Evolutionary conservation across 2,888 invertebrate genomes (phyloP).

Genomic region (Blastobasis lacticolella): DNA sequence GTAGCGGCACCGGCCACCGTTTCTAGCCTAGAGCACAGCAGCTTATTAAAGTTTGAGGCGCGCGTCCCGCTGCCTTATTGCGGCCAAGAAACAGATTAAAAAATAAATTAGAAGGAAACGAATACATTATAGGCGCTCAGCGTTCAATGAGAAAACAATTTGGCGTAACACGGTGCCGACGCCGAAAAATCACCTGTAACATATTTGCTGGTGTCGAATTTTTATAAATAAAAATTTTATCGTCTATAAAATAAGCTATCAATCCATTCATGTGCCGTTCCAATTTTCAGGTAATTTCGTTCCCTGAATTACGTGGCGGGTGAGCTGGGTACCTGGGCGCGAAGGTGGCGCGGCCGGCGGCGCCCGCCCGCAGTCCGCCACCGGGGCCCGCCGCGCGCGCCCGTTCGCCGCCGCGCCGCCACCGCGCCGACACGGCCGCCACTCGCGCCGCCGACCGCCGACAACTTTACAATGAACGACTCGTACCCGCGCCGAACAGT

Average conservation of each 20-base stretch:
- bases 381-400: slow-evolving; percentile 34
- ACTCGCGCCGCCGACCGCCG: slow-evolving; percentile 24
- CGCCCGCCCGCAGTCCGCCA: slow-evolving; percentile 5
- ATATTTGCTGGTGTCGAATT: background rate
- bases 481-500: slow-evolving; percentile 28
- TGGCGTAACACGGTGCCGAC: background rate
- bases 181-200: background rate
- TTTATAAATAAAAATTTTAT: background rate
- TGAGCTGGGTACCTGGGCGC: slow-evolving; percentile 1
- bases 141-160: background rate
- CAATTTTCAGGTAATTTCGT: slow-evolving; percentile 12
- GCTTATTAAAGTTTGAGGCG: background rate
- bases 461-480: slow-evolving; percentile 55
- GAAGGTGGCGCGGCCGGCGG: slow-evolving; percentile 21
- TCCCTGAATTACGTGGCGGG: slow-evolving; percentile 7
- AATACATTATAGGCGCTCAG: background rate
- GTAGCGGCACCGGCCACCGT: background rate
- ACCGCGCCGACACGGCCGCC: slow-evolving; percentile 14
- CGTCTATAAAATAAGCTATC: slow-evolving; percentile 6
- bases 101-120: background rate
- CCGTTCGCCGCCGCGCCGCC: slow-evolving; percentile 14
- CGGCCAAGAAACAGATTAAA: background rate
- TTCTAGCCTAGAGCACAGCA: background rate
- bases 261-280: slow-evolving; percentile 6
- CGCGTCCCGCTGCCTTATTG: background rate